A percentile compares a stretch with the other conserved stretches of the same genome.
phyloP scores from a whole-genome alignment of 2,797 vertebrate genomes.

The Onychomys arenicola region DNA sequence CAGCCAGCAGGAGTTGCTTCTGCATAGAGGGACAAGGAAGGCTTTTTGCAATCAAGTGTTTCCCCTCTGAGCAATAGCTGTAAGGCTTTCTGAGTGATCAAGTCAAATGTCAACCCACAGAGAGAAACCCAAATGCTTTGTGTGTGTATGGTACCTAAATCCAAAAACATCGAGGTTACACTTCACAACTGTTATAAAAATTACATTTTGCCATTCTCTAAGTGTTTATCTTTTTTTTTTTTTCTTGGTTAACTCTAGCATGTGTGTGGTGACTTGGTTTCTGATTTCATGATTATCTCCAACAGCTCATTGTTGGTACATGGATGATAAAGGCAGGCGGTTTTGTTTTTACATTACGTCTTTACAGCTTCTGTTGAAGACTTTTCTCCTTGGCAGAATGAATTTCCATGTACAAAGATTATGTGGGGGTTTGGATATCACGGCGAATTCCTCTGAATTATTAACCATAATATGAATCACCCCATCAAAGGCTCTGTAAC shows the following conservation, averaged over 20 bases:
- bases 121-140: conserved; percentile 13
- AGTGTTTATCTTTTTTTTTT: not conserved
- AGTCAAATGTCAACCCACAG: conserved; percentile 52
- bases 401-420: conserved; percentile 51
- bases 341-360: conserved; percentile 47
- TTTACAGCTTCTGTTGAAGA: conserved; percentile 48
- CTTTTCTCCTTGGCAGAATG: conserved; percentile 36
- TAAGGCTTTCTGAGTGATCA: conserved; percentile 50
- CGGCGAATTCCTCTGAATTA: conserved; percentile 62
- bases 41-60: not conserved
- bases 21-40: not conserved
- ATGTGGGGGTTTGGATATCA: conserved; percentile 9
- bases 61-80: not conserved
- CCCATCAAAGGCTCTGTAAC: conserved; percentile 53
- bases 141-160: not conserved
- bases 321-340: not conserved
- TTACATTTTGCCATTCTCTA: conserved; percentile 52
- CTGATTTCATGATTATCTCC: not conserved
- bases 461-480: conserved; percentile 60
- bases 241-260: conserved; percentile 41
- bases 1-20: not conserved
- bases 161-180: conserved; percentile 60
- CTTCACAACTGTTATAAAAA: conserved; percentile 52
- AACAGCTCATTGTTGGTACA: not conserved
- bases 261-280: not conserved